Evolutionary conservation across 2,888 invertebrate genomes (phyloP), one percentile per base, ranked within the genome.

Genomic region (Spilosoma lubricipeda): DNA sequence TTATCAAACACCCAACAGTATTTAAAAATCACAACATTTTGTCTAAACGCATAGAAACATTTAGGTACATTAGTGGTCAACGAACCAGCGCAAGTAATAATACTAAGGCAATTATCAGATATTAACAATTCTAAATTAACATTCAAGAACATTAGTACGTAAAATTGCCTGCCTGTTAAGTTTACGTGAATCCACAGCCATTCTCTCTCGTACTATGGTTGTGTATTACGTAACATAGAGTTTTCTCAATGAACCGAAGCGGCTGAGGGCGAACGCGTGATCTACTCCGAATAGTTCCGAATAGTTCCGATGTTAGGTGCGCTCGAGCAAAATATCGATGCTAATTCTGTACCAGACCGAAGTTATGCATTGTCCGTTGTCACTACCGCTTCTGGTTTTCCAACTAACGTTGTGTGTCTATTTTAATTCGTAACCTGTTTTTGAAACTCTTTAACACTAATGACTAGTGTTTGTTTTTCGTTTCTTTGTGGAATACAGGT

Each of bases 361-460:
- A 93, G 92, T 91, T 93, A 92, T 92, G 93, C 92, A 93, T 94
- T 94, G 94, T 93, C 90, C 87, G 87, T 80, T 90, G 91, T 88
- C 91, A 89, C 92, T 92, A 92, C 89, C 91, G 90, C 90, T 88
- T 91, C 90, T 91, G 88, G 90, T 90, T 93, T 92, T 91, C 87
- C 89, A 87, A 89, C 88, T 90, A 88, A 88, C 85, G 87, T 86
- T 86, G 86, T 82, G 77, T 77, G 82, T 85, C 86, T 89, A 90
- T 89, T 90, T 90, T 89, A 73, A 87, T 85, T 81, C 79, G 84
- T 84, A 88, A 89, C 90, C 89, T 87, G 88, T 89, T 90, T 88
- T 84, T 81, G 73, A 82, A 80, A 80, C 86, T 82, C 77, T 82
- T 85, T 83, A 67, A 70, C 75, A 75, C 69, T 80, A 77, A 80